phyloP scores from a whole-genome alignment of 2,113 vertebrate species.

The Cnemophilus loriae region DNA sequence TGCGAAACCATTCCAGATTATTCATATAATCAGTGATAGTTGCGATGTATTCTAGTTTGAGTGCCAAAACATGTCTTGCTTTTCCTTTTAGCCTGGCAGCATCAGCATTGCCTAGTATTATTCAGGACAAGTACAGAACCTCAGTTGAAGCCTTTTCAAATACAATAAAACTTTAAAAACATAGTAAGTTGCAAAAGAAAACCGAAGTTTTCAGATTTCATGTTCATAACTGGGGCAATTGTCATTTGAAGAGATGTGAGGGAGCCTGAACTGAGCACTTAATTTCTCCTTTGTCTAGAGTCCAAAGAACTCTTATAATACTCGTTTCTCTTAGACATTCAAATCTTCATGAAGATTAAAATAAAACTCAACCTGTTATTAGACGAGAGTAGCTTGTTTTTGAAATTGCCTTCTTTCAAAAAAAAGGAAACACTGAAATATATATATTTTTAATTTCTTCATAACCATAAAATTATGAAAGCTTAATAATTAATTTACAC shows the following conservation, averaged over 20 bases:
- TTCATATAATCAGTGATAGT: not conserved
- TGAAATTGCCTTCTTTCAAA: not conserved
- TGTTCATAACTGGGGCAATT: not conserved
- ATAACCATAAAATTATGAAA: not conserved
- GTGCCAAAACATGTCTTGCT: not conserved
- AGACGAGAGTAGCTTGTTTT: not conserved
- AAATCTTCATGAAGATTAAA: not conserved
- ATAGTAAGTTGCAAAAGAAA: not conserved
- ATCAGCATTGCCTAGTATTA: not conserved
- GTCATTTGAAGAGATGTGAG: not conserved
- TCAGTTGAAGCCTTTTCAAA: not conserved
- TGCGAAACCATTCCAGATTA: not conserved
- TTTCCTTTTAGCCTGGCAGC: not conserved
- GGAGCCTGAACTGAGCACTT: not conserved
- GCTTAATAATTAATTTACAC: not conserved
- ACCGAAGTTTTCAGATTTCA: not conserved
- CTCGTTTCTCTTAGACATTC: not conserved
- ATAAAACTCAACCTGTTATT: not conserved
- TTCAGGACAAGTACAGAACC: not conserved
- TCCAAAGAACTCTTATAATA: not conserved
- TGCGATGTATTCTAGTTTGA: not conserved
- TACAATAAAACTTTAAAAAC: not conserved
- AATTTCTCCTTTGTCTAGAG: not conserved
- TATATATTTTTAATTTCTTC: not conserved
- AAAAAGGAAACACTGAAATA: not conserved